Evolutionary conservation across 2,113 vertebrate genomes (phyloP).

Genomic region (Oostethus manadensis): DNA sequence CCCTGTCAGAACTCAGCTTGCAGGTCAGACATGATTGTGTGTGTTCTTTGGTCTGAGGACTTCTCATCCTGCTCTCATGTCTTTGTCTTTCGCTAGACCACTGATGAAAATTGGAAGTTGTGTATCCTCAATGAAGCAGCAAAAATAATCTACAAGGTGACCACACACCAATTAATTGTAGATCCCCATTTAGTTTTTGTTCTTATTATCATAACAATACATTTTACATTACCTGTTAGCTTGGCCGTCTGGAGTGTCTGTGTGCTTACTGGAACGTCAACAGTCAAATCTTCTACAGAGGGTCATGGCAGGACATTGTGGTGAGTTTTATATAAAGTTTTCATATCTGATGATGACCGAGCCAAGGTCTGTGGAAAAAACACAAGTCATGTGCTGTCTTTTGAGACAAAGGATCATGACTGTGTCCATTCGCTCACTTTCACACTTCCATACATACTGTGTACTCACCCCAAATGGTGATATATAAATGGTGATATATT

Average conservation of each 20-base stretch:
- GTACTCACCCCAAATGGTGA: no score
- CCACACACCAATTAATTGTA: neutral
- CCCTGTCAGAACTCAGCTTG: slow-evolving; percentile 87
- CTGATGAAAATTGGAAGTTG: slow-evolving; percentile 88
- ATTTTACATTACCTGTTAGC: slow-evolving; percentile 56
- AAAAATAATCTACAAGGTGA: slow-evolving; percentile 96
- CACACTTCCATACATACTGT: no score
- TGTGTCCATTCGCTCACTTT: no score
- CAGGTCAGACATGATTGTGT: slow-evolving; percentile 72
- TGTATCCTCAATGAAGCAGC: slow-evolving; percentile 89
- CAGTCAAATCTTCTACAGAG: slow-evolving; percentile 77
- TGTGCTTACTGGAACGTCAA: slow-evolving; percentile 90
- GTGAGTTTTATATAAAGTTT: slow-evolving; percentile 74
- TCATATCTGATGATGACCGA: neutral
- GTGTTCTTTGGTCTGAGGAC: neutral
- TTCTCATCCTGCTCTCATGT: no score
- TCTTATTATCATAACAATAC: no score
- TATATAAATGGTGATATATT: no score
- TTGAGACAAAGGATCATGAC: no score
- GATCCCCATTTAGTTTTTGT: neutral
- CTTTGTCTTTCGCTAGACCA: slow-evolving; percentile 72
- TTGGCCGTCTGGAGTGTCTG: slow-evolving; percentile 85
- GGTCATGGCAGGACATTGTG: slow-evolving; percentile 80
- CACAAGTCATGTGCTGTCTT: no score
- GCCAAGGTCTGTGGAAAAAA: no score